These are phyloP conservation scores for Ameiurus melas DNA, from an alignment of 2,113 vertebrate genomes.

Conservation along the genomic window DNA sequence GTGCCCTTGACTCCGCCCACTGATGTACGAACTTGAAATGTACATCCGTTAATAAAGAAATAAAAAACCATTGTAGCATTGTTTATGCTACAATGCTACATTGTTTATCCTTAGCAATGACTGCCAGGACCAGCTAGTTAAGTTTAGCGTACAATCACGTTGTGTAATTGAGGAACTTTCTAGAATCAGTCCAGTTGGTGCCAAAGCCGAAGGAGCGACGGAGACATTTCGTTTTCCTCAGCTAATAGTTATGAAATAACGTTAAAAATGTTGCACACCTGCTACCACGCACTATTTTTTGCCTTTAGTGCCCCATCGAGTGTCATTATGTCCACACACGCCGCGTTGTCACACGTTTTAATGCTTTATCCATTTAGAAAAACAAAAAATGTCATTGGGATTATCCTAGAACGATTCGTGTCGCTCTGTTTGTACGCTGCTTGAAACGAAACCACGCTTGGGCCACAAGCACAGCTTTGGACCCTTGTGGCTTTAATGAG, in stretches of 20 bases:
- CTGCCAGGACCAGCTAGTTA: not conserved
- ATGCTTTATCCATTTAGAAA: not conserved
- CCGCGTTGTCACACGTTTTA: conserved; percentile 9
- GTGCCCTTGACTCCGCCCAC: not conserved
- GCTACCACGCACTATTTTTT: not conserved
- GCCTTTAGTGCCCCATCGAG: not conserved
- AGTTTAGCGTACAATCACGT: too few relatives aligned
- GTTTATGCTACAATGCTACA: too few relatives aligned
- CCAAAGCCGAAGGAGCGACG: not conserved
- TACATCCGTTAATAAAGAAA: not conserved
- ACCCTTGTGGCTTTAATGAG: not conserved
- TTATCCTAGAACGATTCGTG: not conserved
- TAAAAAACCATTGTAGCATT: not conserved
- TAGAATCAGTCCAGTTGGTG: not conserved
- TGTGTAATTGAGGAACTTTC: not conserved
- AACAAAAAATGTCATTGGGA: not conserved
- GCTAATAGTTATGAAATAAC: not conserved
- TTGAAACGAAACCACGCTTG: not conserved
- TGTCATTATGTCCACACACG: not conserved
- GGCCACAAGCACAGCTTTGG: not conserved
- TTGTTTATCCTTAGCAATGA: too few relatives aligned
- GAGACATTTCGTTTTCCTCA: not conserved
- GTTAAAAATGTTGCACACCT: not conserved
- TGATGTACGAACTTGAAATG: not conserved
- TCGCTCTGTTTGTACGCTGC: not conserved